These are phyloP conservation scores for Mola mola DNA, from an alignment of 2,113 vertebrate species.

Conservation along the genomic window DNA sequence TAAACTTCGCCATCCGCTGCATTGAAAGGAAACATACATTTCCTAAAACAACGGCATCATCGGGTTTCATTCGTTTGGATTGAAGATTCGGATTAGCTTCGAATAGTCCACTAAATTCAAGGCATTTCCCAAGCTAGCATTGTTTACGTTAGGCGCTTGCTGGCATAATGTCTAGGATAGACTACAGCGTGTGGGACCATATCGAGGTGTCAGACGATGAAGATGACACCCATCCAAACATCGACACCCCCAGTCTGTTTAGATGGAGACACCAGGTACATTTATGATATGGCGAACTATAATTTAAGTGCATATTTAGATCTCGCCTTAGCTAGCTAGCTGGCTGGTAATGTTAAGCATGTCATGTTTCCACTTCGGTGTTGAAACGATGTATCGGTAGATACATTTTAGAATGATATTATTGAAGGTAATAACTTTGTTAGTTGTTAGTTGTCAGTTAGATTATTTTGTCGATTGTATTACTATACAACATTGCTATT, in stretches of 20 bases:
- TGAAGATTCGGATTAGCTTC: constrained; percentile 1
- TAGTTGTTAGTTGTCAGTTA: no score
- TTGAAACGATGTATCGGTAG: no score
- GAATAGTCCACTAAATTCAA: constrained; percentile 32
- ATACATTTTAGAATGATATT: no score
- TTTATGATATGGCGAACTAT: no score
- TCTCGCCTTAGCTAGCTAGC: no score
- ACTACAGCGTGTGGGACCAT: constrained; percentile 98
- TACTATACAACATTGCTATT: no score
- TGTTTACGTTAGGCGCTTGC: constrained; percentile 27
- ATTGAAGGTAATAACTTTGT: no score
- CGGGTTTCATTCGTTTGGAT: not conserved
- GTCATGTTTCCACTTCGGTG: no score
- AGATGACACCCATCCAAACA: constrained; percentile 95
- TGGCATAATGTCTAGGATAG: constrained; percentile 82
- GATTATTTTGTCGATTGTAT: no score
- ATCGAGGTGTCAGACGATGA: constrained; percentile 98
- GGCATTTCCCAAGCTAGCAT: constrained; percentile 49
- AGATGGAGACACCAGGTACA: constrained; percentile 97
- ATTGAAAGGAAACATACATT: not conserved
- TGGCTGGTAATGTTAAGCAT: no score
- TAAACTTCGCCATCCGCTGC: not conserved
- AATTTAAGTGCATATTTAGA: no score
- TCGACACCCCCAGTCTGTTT: constrained; percentile 96
- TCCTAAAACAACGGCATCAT: not conserved